Percentiles rank a stretch among this genome's conserved stretches.
Evolutionary conservation across 2,888 invertebrate species (phyloP).

Genomic region (Hirtodrosophila duncani): DNA sequence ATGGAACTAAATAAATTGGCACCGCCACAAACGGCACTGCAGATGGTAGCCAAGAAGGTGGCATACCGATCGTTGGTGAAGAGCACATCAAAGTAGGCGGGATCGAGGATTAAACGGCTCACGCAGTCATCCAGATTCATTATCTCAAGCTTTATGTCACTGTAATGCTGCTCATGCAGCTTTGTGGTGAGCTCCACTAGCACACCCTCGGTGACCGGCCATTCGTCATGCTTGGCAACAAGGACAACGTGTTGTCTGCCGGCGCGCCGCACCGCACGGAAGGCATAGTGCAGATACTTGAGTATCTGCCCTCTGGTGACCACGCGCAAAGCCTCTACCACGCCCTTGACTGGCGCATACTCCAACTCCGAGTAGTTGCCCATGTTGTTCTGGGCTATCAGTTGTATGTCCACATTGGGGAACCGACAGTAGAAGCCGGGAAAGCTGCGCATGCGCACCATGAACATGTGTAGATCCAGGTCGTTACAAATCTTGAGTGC

Average conservation of each 20-base stretch:
- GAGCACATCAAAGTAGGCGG: constrained; percentile 59
- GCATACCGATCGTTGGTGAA: constrained; percentile 67
- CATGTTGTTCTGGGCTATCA: constrained; percentile 67
- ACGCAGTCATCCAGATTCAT: constrained; percentile 52
- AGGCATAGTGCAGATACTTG: constrained; percentile 57
- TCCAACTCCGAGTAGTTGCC: constrained; percentile 69
- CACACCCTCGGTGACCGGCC: constrained; percentile 60
- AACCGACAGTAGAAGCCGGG: constrained; percentile 57
- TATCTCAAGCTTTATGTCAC: constrained; percentile 46
- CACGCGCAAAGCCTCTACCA: constrained; percentile 70
- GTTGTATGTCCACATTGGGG: constrained; percentile 51
- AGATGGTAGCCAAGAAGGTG: constrained; percentile 61
- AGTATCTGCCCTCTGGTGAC: constrained; percentile 18
- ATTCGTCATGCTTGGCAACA: constrained; percentile 59
- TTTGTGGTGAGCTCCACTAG: constrained; percentile 41
- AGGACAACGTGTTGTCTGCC: constrained; percentile 55
- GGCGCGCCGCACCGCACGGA: constrained; percentile 36
- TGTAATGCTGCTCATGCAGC: constrained; percentile 26
- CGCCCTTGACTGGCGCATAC: constrained; percentile 68
- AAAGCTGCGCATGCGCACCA: constrained; percentile 54
- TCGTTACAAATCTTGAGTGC: constrained; percentile 51
- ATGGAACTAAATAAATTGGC: constrained; percentile 61
- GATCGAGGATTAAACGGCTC: constrained; percentile 44
- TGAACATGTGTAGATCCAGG: constrained; percentile 55
- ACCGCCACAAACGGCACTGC: constrained; percentile 67